These are phyloP conservation scores for Cephus nigrinus DNA, from an alignment of 2,888 invertebrate species.

Conservation along the genomic window DNA sequence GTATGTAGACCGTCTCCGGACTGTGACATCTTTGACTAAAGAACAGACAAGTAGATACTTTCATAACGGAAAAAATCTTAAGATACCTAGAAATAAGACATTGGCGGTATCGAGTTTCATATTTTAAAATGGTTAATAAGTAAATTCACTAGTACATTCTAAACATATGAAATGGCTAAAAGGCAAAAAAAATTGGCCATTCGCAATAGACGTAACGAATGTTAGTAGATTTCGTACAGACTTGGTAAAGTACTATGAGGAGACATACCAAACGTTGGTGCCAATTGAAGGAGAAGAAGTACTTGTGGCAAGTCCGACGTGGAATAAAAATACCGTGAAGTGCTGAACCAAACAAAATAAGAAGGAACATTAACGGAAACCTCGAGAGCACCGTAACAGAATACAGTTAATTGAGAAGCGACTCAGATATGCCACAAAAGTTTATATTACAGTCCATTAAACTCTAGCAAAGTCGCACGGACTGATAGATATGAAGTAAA, in stretches of 20 bases:
- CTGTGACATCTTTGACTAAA: conserved; percentile 79
- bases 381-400: background rate
- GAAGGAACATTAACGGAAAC: conserved; percentile 7
- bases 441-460: background rate
- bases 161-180: background rate
- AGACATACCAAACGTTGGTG: conserved; percentile 59
- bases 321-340: conserved; percentile 58
- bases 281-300: conserved; percentile 44
- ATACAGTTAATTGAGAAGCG: background rate
- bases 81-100: background rate
- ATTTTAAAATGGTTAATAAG: background rate
- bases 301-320: conserved; percentile 56
- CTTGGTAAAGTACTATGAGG: conserved; percentile 28
- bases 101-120: background rate
- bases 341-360: conserved; percentile 58
- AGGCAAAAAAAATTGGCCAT: background rate
- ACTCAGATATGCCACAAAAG: background rate
- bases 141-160: background rate
- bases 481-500: background rate
- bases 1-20: conserved; percentile 83
- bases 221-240: background rate
- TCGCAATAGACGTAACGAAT: background rate
- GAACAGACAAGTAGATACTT: conserved; percentile 9
- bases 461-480: background rate
- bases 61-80: background rate